Base-by-base conservation (phyloP, 2,797 vertebrate genomes). In the Octomys mimax region DNA sequence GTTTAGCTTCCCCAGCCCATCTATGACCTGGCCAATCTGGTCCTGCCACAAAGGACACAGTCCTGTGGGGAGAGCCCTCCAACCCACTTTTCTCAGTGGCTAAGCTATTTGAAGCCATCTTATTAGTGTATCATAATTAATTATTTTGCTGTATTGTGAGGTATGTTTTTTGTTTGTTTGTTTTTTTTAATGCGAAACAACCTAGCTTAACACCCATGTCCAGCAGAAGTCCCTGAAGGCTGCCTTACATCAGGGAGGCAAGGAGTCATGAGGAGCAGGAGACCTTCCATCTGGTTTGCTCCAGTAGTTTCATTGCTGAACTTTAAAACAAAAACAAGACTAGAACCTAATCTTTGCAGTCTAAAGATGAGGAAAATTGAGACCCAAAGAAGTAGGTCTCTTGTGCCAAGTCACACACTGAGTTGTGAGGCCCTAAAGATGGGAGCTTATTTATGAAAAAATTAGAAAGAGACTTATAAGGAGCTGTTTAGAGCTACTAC, bases 1-100 rank as follows among this genome's bases (percentile, higher is more conserved):
- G 96, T 92, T 95, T 96, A 85, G 95, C 95, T 97, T 96, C 80
- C 95, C 81, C 94, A 94, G 93, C 95, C 96, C 13, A 2, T 89
- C 97, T 92, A 95, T 91, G 87, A 90, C 96, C 97, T 96, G 96
- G 85, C 71, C 92, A 92, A 91, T 91, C 46, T 13, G 31, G 84
- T 0, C 92, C 88, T 88, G 70, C 14, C 2, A 36, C 36, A 39
- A 96, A 89, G 79, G 96, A 95, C 96, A 86, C 84, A 5, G 57
- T 4, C 28, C 10, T 3, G 0, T n/a, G 1, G 5, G 10, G 18
- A 71, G 22, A 62, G 61, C 22, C 77, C 8, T 39, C 21, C 16
- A 68, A 36, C 6, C 26, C 10, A 33, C 8, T 28, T 83, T 64
- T 46, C 80, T 84, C 68, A 66, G 6, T 12, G 26, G 11, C 21